Base-by-base conservation (phyloP, 2,888 invertebrate genomes). In the Tiliacea citrago region DNA sequence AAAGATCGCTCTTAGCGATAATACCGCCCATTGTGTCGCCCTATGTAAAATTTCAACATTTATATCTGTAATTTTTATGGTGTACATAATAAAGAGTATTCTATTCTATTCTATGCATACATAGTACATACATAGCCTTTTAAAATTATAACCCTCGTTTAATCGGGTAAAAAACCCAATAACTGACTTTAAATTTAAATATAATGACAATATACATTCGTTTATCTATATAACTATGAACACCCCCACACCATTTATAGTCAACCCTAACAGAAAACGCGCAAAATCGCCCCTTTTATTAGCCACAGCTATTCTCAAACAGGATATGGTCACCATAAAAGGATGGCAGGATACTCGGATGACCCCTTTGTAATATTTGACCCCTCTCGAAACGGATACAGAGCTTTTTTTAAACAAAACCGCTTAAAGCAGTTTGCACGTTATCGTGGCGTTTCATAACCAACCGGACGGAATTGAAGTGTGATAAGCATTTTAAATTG, bases 291-390 rank as follows among this genome's bases (percentile, higher is more conserved):
- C 21, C 39, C 49, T 53, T 75, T 80, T 78, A 60, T 70, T 57
- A 69, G 13, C 45, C 57, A 60, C 45, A 70, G 68, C 49, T 77
- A 72, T 80, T 68, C 51, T n/a, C 29, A 73, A 81, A 75, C 80
- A 62, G 87, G 87, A 85, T 72, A 82, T 73, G 68, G 53, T 39
- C 21, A 47, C 61, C 60, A 80, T 82, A 77, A 87, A 82, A 73
- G 69, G 55, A 72, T 73, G 61, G 49, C n/a, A 63, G 70, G 35
- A 55, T 53, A 35, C 29, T 29, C 58, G 55, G 77, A 75, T 67
- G 65, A 16, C 55, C 74, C 47, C 70, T 75, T 67, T 66, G 68
- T 78, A 62, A 82, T 72, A 86, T 85, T 75, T 77, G 74, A 68
- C 68, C 68, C 45, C 55, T 13, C 51, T 13, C 39, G 2, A 62